Conservation (phyloP, 2,797 vertebrate species). For the Thunnus albacares region DNA sequence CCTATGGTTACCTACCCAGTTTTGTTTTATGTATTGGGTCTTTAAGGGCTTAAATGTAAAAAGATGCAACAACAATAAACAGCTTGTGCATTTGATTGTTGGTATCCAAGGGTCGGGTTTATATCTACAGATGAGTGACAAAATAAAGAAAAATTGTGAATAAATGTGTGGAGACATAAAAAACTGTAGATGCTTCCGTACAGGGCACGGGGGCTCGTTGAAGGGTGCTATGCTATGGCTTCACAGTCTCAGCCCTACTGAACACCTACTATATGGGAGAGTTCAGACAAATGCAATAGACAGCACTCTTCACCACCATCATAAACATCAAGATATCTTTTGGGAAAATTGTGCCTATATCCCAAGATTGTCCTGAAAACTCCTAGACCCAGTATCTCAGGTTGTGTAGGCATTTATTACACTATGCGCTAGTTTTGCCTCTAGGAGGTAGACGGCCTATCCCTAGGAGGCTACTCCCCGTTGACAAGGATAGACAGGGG, state of each 20-base stretch:
- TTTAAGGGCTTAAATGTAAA: not conserved
- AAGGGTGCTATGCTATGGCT: too few species aligned
- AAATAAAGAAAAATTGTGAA: not conserved
- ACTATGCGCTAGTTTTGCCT: too few species aligned
- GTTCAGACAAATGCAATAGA: not conserved
- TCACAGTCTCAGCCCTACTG: not conserved
- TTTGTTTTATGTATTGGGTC: not conserved
- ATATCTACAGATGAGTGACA: not conserved
- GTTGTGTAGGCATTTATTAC: too few species aligned
- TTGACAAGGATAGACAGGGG: slow-evolving; percentile 1
- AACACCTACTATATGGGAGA: not conserved
- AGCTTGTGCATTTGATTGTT: not conserved
- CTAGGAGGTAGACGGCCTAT: too few species aligned
- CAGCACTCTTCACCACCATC: not conserved
- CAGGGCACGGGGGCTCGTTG: not conserved
- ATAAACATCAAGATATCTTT: not conserved
- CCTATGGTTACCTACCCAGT: too few species aligned
- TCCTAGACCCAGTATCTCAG: not conserved
- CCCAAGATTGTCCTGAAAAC: not conserved
- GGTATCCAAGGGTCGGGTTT: not conserved
- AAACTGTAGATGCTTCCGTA: not conserved
- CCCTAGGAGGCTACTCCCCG: not conserved
- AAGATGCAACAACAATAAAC: not conserved
- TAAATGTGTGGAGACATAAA: not conserved
- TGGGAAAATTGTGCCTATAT: too few species aligned